Evolutionary conservation across 2,113 vertebrate species (phyloP).

Genomic region (Datnioides undecimradiatus): DNA sequence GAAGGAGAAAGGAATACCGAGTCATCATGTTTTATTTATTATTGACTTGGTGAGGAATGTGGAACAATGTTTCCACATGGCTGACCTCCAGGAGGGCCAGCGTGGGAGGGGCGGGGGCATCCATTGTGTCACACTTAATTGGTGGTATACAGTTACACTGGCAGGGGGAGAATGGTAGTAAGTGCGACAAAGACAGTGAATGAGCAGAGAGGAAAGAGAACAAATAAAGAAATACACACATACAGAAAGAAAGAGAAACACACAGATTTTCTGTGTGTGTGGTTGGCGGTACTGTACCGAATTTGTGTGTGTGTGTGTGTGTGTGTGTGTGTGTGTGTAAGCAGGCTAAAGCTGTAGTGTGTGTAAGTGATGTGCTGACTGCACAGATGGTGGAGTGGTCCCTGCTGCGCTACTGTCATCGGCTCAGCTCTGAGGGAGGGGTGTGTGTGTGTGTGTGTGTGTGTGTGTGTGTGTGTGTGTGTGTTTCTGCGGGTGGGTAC

Average conservation of each 20-base stretch:
- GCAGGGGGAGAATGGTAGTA: constrained; percentile 41
- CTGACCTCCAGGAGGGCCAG: constrained; percentile 75
- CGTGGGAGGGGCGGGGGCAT: constrained; percentile 63
- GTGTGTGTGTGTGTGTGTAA: constrained; percentile 34
- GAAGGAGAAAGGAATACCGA: constrained; percentile 51
- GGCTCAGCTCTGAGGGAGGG: constrained; percentile 65
- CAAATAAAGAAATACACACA: constrained; percentile 37
- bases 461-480: constrained; percentile 41
- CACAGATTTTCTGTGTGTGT: constrained; percentile 37
- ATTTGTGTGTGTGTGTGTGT: constrained; percentile 35
- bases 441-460: constrained; percentile 40
- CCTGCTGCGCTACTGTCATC: constrained; percentile 83
- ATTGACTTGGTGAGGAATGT: constrained; percentile 82
- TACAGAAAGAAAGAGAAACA: constrained; percentile 33
- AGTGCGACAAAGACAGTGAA: constrained; percentile 54
- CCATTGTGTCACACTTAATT: constrained; percentile 78
- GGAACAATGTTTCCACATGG: constrained; percentile 86
- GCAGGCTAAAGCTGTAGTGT: constrained; percentile 45
- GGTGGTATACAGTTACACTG: constrained; percentile 71
- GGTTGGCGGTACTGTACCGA: constrained; percentile 18
- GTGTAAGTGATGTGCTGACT: constrained; percentile 79
- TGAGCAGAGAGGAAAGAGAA: constrained; percentile 23
- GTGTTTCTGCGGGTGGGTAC: constrained; percentile 47
- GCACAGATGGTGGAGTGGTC: constrained; percentile 84
- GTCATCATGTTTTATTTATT: constrained; percentile 83